phyloP scores from a whole-genome alignment of 2,888 invertebrate species.

The Meta bourneti region DNA sequence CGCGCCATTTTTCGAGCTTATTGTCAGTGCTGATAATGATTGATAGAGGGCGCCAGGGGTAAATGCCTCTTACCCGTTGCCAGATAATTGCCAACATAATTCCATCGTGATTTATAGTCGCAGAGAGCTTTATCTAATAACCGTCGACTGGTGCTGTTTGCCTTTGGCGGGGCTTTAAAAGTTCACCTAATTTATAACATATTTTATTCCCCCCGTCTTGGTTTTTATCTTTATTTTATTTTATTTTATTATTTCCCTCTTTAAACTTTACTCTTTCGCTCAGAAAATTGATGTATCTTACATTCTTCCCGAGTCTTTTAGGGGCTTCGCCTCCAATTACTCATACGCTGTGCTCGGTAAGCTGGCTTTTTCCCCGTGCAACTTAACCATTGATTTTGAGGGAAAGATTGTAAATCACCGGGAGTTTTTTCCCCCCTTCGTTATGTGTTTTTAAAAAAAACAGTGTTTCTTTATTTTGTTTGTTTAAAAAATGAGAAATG shows the following conservation, averaged over 20 bases:
- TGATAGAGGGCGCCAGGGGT: slow-evolving; percentile 77
- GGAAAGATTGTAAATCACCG: slow-evolving; percentile 72
- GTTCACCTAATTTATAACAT: slow-evolving; percentile 76
- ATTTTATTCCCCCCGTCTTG: slow-evolving; percentile 67
- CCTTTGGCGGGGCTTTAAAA: slow-evolving; percentile 75
- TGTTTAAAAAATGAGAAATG: slow-evolving; percentile 66
- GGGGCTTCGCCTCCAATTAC: slow-evolving; percentile 71
- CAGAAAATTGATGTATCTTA: slow-evolving; percentile 76
- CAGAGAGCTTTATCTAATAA: slow-evolving; percentile 77
- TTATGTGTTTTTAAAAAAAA: slow-evolving; percentile 34
- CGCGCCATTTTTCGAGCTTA: slow-evolving; percentile 75
- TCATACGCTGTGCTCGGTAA: slow-evolving; percentile 67
- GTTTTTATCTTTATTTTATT: slow-evolving; percentile 39
- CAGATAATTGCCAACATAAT: slow-evolving; percentile 77
- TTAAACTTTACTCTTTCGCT: slow-evolving; percentile 75
- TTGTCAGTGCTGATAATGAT: slow-evolving; percentile 77
- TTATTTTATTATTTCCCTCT: slow-evolving; percentile 55
- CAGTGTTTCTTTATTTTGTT: slow-evolving; percentile 40
- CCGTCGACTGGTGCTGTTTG: slow-evolving; percentile 74
- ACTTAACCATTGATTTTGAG: slow-evolving; percentile 71
- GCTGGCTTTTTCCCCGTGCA: slow-evolving; percentile 54
- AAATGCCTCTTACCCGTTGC: slow-evolving; percentile 77
- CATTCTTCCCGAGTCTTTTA: slow-evolving; percentile 76
- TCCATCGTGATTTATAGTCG: slow-evolving; percentile 76
- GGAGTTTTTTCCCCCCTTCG: neutral